A percentile compares a stretch with the other conserved stretches of the same genome.
Conservation (phyloP, 2,888 invertebrate genomes). For the Ormyrus nitidulus region DNA sequence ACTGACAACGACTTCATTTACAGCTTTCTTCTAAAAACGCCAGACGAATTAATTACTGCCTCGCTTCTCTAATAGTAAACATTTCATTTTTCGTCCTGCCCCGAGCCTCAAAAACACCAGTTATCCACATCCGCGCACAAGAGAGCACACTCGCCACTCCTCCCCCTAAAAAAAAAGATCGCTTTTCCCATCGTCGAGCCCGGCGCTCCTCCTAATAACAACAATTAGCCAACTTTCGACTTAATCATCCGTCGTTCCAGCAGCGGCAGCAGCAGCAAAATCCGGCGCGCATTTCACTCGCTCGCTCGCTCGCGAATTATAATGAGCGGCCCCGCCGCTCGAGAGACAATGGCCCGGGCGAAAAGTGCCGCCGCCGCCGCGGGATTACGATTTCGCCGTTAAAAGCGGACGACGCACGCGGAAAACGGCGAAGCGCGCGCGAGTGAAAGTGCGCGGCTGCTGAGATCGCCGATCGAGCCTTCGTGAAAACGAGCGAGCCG, state of each 20-base stretch:
- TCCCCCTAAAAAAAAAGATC: slow-evolving; percentile 1
- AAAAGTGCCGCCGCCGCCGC: not conserved
- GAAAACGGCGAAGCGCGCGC: slow-evolving; percentile 12
- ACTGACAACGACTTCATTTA: too few relatives aligned
- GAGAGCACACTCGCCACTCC: too few relatives aligned
- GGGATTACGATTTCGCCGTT: not conserved
- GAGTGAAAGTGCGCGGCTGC: slow-evolving; percentile 27
- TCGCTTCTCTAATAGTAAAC: too few relatives aligned
- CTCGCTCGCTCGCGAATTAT: too few relatives aligned
- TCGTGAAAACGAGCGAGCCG: too few relatives aligned
- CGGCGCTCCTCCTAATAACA: not conserved
- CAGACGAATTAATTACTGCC: too few relatives aligned
- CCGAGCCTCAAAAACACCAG: too few relatives aligned
- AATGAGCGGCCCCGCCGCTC: too few relatives aligned
- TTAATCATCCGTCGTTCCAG: slow-evolving; percentile 1
- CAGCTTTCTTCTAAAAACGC: too few relatives aligned
- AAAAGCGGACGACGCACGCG: slow-evolving; percentile 5
- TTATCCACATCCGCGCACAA: too few relatives aligned
- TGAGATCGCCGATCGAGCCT: not conserved
- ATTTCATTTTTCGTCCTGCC: too few relatives aligned
- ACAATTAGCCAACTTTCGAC: slow-evolving; percentile 32
- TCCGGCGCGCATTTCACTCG: not conserved
- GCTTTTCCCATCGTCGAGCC: not conserved
- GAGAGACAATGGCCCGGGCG: not conserved
- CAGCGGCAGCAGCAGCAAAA: slow-evolving; percentile 1